phyloP scores from a whole-genome alignment of 2,797 vertebrate genomes.

The Pangasius djambal region DNA sequence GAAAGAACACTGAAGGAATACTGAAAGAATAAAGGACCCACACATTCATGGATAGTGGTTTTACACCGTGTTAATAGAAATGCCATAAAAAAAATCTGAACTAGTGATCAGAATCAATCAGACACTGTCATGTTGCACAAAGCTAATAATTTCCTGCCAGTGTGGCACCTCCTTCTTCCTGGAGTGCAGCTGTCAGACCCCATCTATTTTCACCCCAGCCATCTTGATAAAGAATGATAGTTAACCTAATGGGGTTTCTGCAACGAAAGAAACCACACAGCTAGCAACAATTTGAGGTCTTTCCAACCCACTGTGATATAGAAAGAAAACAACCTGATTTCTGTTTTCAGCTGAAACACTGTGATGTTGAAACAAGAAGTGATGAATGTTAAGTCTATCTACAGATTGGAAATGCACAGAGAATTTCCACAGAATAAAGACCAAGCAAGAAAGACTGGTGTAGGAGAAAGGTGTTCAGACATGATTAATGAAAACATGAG shows the following conservation, averaged over 20 bases:
- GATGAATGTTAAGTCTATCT: background rate
- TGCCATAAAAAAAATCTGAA: background rate
- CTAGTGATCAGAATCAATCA: background rate
- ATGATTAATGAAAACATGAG: constrained; percentile 23
- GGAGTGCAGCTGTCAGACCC: constrained; percentile 3
- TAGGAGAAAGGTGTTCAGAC: constrained; percentile 23
- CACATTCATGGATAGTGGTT: background rate
- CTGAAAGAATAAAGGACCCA: background rate
- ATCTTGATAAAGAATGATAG: background rate
- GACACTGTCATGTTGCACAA: constrained; percentile 1
- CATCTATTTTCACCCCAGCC: background rate
- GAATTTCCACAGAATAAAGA: background rate
- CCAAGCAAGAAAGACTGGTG: background rate
- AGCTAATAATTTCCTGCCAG: constrained; percentile 18
- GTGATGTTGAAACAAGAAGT: background rate
- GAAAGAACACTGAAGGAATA: background rate
- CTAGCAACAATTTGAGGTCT: background rate
- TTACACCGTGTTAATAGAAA: background rate
- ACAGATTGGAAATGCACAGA: background rate
- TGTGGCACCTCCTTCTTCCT: background rate
- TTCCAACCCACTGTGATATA: background rate
- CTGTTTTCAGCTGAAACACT: background rate
- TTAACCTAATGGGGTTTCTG: background rate
- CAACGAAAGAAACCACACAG: background rate
- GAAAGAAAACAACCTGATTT: background rate